These are phyloP conservation scores for Corythornis cristatus DNA, from an alignment of 2,113 vertebrate genomes.

Conservation along the genomic window DNA sequence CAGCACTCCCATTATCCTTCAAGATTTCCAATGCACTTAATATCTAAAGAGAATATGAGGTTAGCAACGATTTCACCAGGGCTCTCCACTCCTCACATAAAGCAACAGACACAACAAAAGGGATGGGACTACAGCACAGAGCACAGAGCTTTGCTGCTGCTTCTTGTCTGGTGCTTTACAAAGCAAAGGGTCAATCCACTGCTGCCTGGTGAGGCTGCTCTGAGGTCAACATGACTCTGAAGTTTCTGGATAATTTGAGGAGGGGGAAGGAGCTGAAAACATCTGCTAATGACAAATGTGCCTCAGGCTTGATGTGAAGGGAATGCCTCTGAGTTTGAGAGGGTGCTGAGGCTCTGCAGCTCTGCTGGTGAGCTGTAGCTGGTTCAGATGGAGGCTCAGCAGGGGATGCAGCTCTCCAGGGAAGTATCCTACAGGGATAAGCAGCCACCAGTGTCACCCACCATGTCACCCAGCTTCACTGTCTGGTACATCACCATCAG, in stretches of 20 bases:
- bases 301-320: neutral
- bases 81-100: neutral
- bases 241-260: too few species aligned
- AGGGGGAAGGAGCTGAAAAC: too few species aligned
- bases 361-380: neutral
- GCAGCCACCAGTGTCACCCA: neutral
- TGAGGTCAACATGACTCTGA: neutral
- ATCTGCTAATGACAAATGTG: neutral
- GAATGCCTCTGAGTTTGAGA: neutral
- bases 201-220: neutral
- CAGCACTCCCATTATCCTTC: neutral
- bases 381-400: neutral
- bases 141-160: neutral
- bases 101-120: neutral
- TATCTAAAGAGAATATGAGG: neutral
- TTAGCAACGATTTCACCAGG: neutral
- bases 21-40: neutral
- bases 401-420: neutral
- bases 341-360: neutral
- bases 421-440: neutral
- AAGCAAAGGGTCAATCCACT: rapidly evolving
- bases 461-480: neutral
- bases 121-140: neutral
- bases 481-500: neutral
- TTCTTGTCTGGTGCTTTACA: neutral